Evolutionary conservation across 2,113 vertebrate genomes (phyloP), one percentile per base, ranked within the genome.

Genomic region (Sturnus vulgaris): DNA sequence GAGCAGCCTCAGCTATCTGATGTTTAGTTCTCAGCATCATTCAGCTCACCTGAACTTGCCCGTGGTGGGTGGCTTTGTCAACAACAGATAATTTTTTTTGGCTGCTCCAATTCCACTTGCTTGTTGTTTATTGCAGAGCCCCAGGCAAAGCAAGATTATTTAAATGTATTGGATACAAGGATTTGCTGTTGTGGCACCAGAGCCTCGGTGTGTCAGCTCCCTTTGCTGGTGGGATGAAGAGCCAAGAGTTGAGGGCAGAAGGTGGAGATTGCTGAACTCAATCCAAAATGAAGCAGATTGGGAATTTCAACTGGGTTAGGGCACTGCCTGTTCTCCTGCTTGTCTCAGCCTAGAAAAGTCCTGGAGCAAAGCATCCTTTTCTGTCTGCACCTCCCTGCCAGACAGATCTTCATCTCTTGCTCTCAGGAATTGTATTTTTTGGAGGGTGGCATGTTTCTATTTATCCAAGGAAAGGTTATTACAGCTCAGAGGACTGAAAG

Each of bases 1-100:
- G 49, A 63, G 68, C 64, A 86, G 46, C 68, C 57, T 79, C 87
- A 49, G 17, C 60, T 88, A 78, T 70, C 87, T 88, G 39, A 68
- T 86, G 31, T 60, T 85, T 40, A 71, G 33, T 75, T 91, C 72
- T 82, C 88, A 78, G 85, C 73, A 86, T 82, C 73, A 7, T 79
- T 83, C 73, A 78, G 56, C 83, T 83, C 87, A 95, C 78, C 93
- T 86, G 85, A 94, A 83, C 60, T 60, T 95, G 78, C 66, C 86
- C 80, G 63, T 31, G 23, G 91, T 91, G 81, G 85, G 92, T 86
- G 75, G 77, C 80, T 95, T 93, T 96, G 96, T 86, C 94, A 95
- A 95, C 88, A 95, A 46, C 69, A 60, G 86, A 46, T 86, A 88
- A 94, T 93, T 96, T 94, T 88, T 85, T 83, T 95, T 9, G 10